Evolutionary conservation across 1,140 invertebrate genomes (phyloP), one percentile per base, ranked within the genome.

Genomic region (Eueides isabella): DNA sequence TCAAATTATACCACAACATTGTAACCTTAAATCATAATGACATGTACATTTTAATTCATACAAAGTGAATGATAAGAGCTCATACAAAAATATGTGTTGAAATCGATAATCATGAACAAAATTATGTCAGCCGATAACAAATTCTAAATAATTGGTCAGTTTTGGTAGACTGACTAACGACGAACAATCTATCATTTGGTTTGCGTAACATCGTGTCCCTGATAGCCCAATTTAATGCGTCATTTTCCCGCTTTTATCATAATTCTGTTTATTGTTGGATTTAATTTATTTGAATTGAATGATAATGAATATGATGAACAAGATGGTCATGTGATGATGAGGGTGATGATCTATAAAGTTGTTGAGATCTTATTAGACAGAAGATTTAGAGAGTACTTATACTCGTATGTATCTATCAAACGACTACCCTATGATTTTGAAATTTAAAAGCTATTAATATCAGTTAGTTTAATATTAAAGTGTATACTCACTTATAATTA

Each of bases 121-220:
- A 88, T 91, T 82, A 89, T 88, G 85, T 89, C 85, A 84, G 75
- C 67, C 73, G 86, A 87, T 89, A 89, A 79, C 69, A 73, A 78
- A 80, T 71, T 83, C 77, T 86, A 82, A 86, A 90, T 90, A 91
- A 91, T 88, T 86, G 86, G 83, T 84, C 77, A 76, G 70, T 26
- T 64, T 63, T 48, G 38, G 67, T 67, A 67, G 75, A 76, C 80
- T 82, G 81, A 80, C 67, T 85, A 75, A 75, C 80, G 78, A 80
- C 80, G 72, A 83, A 79, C 82, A 85, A 88, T 84, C 85, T 87
- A 86, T 89, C 85, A 84, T 77, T 69, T 67, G 26, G 68, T 85
- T 86, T 88, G 82, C 85, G 82, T 77, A 84, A 82, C 71, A 26
- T 61, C 74, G 62, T 66, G 67, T 66, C 69, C 67, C 28, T 61